Evolutionary conservation across 1,140 invertebrate species (phyloP).

Genomic region (Diachasma alloeum): DNA sequence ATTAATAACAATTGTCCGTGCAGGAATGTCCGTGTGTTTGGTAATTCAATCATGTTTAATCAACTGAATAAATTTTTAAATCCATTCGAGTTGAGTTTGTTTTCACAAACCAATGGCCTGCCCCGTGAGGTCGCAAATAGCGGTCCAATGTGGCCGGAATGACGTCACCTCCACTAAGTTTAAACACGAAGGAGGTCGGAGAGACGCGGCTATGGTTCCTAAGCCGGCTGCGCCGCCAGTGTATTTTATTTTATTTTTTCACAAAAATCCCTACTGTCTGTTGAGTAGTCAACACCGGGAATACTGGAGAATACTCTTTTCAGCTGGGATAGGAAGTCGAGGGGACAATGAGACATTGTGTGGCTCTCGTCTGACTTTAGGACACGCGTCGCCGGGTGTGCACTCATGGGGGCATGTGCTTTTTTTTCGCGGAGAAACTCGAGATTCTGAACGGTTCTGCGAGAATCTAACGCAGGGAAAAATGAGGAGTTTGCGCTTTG

Average conservation of each 20-base stretch:
- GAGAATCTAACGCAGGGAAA: too few relatives aligned
- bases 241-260: background rate
- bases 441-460: too few relatives aligned
- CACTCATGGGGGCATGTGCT: background rate
- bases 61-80: background rate
- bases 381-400: slow-evolving; percentile 8
- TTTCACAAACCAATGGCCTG: background rate
- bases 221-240: too few relatives aligned
- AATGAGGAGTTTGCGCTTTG: too few relatives aligned
- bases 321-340: background rate
- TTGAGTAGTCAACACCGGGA: background rate
- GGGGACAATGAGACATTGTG: background rate
- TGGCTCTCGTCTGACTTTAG: background rate
- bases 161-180: background rate
- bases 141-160: background rate
- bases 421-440: background rate
- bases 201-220: background rate
- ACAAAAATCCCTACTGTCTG: background rate
- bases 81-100: background rate
- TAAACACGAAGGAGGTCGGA: background rate
- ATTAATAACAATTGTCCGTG: too few relatives aligned
- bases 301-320: background rate
- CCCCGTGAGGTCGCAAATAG: background rate
- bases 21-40: too few relatives aligned
- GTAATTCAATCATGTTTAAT: background rate